Evolutionary conservation across 2,797 vertebrate species (phyloP).

Genomic region (Yasuhikotakia modesta): DNA sequence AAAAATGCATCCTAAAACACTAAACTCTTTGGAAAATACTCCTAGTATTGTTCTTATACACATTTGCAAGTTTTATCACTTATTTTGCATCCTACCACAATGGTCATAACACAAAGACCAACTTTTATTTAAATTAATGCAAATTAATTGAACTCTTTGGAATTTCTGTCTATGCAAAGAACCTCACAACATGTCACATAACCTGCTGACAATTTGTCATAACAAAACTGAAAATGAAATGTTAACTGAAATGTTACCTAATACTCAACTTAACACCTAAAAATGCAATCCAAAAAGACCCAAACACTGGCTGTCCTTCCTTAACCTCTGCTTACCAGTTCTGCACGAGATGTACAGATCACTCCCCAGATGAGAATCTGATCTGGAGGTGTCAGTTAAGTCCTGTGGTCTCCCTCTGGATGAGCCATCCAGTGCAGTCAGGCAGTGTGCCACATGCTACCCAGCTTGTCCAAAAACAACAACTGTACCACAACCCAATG

Average conservation of each 20-base stretch:
- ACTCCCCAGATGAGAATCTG: constrained; percentile 22
- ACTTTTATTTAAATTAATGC: not conserved
- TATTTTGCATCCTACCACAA: not conserved
- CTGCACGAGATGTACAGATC: constrained; percentile 15
- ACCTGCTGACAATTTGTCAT: not conserved
- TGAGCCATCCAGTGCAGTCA: constrained; percentile 9
- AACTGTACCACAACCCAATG: constrained; percentile 34
- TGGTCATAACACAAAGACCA: not conserved
- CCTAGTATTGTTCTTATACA: not conserved
- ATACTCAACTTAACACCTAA: not conserved
- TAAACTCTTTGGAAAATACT: not conserved
- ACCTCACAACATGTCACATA: not conserved
- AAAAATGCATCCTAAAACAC: constrained; percentile 1
- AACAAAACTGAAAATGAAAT: not conserved
- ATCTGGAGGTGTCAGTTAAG: constrained; percentile 20
- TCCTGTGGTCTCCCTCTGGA: constrained; percentile 19
- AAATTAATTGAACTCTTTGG: not conserved
- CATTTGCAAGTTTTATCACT: not conserved
- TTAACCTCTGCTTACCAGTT: not conserved
- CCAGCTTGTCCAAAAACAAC: constrained; percentile 38
- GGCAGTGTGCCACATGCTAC: constrained; percentile 24
- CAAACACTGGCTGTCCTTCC: not conserved
- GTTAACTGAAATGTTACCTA: not conserved
- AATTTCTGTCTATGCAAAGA: too few relatives aligned
- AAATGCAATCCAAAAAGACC: not conserved